phyloP scores from a whole-genome alignment of 2,113 vertebrate genomes.

The Scolopax mira region DNA sequence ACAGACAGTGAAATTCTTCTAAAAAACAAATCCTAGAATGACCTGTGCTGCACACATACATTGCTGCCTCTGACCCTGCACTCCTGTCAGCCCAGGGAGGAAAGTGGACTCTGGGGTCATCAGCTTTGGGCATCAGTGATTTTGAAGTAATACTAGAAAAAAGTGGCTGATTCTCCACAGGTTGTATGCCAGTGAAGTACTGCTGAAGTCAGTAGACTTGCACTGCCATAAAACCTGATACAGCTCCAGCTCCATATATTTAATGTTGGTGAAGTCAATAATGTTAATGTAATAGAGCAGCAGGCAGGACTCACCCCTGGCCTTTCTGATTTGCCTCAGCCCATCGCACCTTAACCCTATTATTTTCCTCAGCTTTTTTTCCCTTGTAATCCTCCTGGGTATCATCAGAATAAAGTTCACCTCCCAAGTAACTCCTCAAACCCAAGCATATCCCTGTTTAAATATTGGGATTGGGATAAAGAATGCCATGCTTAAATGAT shows the following conservation, averaged over 20 bases:
- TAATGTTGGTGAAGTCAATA: background rate
- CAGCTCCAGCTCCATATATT: background rate
- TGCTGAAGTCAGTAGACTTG: background rate
- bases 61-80: background rate
- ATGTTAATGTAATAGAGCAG: background rate
- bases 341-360: background rate
- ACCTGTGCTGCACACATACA: background rate
- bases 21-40: background rate
- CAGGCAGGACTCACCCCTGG: background rate
- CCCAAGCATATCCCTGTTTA: background rate
- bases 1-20: background rate
- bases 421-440: background rate
- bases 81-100: rapidly evolving
- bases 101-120: background rate
- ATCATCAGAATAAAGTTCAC: background rate
- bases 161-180: background rate
- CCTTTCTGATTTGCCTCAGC: background rate
- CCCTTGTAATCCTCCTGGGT: background rate
- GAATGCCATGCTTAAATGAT: background rate
- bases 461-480: background rate
- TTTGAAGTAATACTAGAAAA: background rate
- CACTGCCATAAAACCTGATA: background rate
- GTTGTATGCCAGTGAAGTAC: background rate
- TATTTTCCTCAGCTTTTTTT: background rate
- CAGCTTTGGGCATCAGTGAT: background rate